Base-by-base conservation (phyloP, 2,888 invertebrate genomes). In the Orthosia gothica region DNA sequence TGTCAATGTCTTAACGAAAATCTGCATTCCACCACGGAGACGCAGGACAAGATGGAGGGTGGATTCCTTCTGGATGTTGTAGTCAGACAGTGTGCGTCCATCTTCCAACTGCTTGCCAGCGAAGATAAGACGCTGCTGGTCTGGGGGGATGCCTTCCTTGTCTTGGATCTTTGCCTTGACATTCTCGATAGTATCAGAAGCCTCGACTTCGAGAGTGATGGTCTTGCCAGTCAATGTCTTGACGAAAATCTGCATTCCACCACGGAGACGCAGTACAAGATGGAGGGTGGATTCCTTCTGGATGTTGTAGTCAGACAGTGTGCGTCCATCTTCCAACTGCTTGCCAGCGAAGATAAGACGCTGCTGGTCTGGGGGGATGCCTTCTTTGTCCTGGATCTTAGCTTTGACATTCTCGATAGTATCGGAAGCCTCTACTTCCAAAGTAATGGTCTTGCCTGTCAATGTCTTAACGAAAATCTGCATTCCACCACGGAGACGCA, bases 21-120 rank as follows among this genome's bases (percentile, higher is more conserved):
- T 74, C 26, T 74, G 74, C 74, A 74, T 74, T 2, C 74, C 75
- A 0, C 90, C 59, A 78, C 93, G 88, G 0, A 94, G 91, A 89
- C 94, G 93, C 0, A 94, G 16, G 0, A 94, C 94, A 2, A 94
- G 59, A 16, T 94, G 94, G 0, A 94, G 88, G 0, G 94, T 94
- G 0, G 94, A 94, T 20, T 94, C 94, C 0, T 94, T 94, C 13
- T 94, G 94, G 3, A 94, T 94, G 9, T 82, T 82, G 49, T 82
- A 82, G 23, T 82, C 82, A 0, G 82, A 82, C 0, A 82, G 70
- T 0, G 82, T 82, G 20, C 82, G 82, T 0, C 82, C 82, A 5
- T 82, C 82, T 3, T 82, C 82, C 0, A 82, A 0, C 12, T 82
- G 82, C 0, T 82, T 82, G 0, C 82, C 82, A 0, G 81, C 82